Evolutionary conservation across 2,888 invertebrate species (phyloP), one percentile per base, ranked within the genome.

Genomic region (Ctena decussata): DNA sequence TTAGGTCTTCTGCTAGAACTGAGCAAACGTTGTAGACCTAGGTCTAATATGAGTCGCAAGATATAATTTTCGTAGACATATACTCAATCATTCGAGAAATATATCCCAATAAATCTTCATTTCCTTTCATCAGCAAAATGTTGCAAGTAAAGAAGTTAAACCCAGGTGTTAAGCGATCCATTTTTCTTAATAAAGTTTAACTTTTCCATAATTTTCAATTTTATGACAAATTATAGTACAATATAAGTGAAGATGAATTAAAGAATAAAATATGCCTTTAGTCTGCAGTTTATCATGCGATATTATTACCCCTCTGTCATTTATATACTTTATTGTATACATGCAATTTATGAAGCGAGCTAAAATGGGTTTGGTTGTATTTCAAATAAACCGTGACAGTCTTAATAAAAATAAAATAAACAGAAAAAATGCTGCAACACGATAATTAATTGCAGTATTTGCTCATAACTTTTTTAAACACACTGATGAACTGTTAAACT

Each of bases 141-240:
- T 49, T 49, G 5, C 5, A 21, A 11, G 49, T 49, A 11, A 49
- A 49, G 15, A 5, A 3, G 6, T 57, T 21, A 27, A 57, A 15
- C 27, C 12, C 57, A 57, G 57, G 57, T 57, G 57, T 57, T 57
- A 57, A 57, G 27, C 57, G 27, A 57, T 57, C 27, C 5, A 6
- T 24, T 27, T 57, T 27, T 57, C 15, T 41, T 57, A 5, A 57
- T 57, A 6, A 24, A 57, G 8, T 15, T 57, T 57, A 27, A 27
- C 8, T 57, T 57, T 57, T 57, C 57, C 57, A 57, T 57, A 27
- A 57, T 57, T 57, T 57, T 57, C 57, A 57, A 57, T 57, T 57
- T 57, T 57, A 57, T 24, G 57, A 27, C 57, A 57, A 57, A 18
- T n/a, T 24, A 24, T 24, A 57, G 27, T 15, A 21, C 21, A 5